Base-by-base conservation (phyloP, 1,140 invertebrate genomes). In the Sycophaga agraensis region DNA sequence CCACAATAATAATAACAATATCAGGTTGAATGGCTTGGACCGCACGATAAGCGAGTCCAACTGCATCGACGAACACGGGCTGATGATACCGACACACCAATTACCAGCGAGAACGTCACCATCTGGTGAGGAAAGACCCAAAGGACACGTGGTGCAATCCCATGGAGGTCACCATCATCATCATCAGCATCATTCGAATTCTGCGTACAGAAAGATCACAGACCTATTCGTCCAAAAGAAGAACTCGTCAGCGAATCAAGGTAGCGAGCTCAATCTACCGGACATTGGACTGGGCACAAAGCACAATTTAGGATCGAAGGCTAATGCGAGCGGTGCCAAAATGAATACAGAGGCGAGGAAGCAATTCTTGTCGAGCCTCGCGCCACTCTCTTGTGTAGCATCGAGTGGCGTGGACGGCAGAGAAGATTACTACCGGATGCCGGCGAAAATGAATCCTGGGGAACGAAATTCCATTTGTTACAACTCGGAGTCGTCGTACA, bases 331-430 rank as follows among this genome's bases (percentile, higher is more conserved):
- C 24, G 68, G 75, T 37, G 68, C 67, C 68, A 86, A 76, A 22
- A 65, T 76, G 43, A 80, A 76, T 12, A 75, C 74, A 1, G 82
- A 84, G 58, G 83, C 84, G 4, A 83, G 89, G 46, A 85, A 88
- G 53, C 90, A 91, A 70, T 91, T 92, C 67, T 69, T 92, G 12
- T 87, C 89, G 0, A 90, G 88, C 2, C 69, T 91, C 22, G 89
- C 89, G 0, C 89, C 90, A 2, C 73, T 91, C 1, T 88, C 89
- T 0, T 91, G 89, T 65, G 89, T 91, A 22, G 84, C 86, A 2
- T 70, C 67, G n/a, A 72, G 74, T 0, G 86, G 82, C 2, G 77
- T 84, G 8, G 86, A 86, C 31, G 84, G 84, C 31, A 84, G 85
- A 34, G 85, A 90, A 11, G 87, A 88, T 53, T 89, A 89, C 68